A percentile compares a stretch with the other conserved stretches of the same genome.
Conservation (phyloP, 1,140 invertebrate species). For the Manduca sexta region DNA sequence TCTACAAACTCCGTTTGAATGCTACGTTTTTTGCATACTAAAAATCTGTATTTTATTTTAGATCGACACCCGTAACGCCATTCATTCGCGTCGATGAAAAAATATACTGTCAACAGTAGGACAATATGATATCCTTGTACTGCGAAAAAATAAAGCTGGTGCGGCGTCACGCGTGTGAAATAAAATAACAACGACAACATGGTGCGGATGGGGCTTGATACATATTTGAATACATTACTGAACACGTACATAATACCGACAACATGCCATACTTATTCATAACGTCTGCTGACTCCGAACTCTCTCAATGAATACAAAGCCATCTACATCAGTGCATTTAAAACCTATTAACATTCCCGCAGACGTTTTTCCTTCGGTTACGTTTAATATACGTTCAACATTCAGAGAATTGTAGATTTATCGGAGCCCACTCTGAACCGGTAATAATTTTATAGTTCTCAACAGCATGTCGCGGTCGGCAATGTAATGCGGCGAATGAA, state of each 20-base stretch:
- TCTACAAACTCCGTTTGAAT: too few species aligned
- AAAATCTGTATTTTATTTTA: neutral
- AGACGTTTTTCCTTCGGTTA: neutral
- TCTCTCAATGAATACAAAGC: slow-evolving; percentile 47
- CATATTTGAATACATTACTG: slow-evolving; percentile 72
- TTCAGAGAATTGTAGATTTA: slow-evolving; percentile 16
- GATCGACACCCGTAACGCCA: neutral
- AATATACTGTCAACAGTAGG: slow-evolving; percentile 17
- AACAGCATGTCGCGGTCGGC: slow-evolving; percentile 1
- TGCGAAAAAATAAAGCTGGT: slow-evolving; percentile 52
- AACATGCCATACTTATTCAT: slow-evolving; percentile 64
- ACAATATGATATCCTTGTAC: slow-evolving; percentile 37
- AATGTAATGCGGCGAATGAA: slow-evolving; percentile 6
- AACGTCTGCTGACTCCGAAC: slow-evolving; percentile 34
- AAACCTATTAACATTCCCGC: neutral
- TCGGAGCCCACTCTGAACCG: slow-evolving; percentile 10
- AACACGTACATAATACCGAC: slow-evolving; percentile 63
- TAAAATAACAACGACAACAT: slow-evolving; percentile 67
- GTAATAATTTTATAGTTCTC: slow-evolving; percentile 14
- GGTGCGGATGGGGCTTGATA: slow-evolving; percentile 64
- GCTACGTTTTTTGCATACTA: neutral
- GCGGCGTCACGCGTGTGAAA: slow-evolving; percentile 58
- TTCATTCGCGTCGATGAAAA: slow-evolving; percentile 10
- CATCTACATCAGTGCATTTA: neutral
- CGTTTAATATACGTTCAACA: neutral